Percentiles rank a stretch among this genome's conserved stretches.
Evolutionary conservation across 2,888 invertebrate genomes (phyloP).

Genomic region (Orthosia cruda): DNA sequence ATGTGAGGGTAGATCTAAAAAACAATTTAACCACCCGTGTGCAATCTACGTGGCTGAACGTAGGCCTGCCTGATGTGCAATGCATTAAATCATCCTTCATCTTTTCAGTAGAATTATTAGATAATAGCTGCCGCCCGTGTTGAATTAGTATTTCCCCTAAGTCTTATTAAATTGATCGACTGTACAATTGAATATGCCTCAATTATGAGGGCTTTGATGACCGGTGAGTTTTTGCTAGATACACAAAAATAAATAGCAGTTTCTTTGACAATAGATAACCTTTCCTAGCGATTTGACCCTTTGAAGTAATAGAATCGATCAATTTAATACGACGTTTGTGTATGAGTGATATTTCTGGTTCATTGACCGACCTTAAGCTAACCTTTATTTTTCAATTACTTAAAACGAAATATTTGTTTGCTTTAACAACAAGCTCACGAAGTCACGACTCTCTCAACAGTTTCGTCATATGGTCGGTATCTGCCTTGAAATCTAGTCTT

Average conservation of each 20-base stretch:
- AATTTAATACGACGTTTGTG: neutral
- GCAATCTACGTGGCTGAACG: no score
- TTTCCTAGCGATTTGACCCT: slow-evolving; percentile 5
- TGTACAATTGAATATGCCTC: no score
- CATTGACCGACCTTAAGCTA: slow-evolving; percentile 7
- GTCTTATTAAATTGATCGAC: no score
- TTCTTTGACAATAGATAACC: neutral
- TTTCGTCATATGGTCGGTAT: neutral
- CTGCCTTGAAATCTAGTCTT: neutral
- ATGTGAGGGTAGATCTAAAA: no score
- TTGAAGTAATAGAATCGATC: neutral
- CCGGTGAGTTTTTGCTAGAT: neutral
- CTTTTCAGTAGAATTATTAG: no score
- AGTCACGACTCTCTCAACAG: neutral
- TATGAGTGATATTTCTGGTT: slow-evolving; percentile 19
- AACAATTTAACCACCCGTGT: no score
- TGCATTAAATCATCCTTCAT: no score
- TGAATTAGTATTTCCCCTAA: no score
- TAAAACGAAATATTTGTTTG: slow-evolving; percentile 5
- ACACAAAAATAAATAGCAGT: neutral
- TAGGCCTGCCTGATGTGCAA: no score
- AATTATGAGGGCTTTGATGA: no score
- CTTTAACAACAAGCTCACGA: neutral
- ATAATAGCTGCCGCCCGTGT: no score
- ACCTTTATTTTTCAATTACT: slow-evolving; percentile 17